Conservation (phyloP, 1,140 invertebrate species). For the Dendrolimus kikuchii region DNA sequence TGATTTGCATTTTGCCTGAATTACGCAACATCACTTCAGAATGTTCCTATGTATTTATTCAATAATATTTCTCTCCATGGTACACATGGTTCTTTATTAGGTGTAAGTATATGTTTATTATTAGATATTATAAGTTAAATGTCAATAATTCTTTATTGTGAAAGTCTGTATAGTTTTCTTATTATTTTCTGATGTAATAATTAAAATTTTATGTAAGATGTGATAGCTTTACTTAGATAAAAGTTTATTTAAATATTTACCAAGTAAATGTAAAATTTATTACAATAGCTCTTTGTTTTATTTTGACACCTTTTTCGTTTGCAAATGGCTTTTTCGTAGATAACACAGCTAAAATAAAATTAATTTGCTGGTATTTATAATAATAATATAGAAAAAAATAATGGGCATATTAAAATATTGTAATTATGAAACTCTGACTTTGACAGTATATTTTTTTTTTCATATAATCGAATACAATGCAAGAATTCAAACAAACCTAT, state of each 20-base stretch:
- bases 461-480: too few species aligned
- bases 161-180: conserved; percentile 61
- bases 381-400: too few species aligned
- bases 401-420: too few species aligned
- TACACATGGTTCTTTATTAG: conserved; percentile 28
- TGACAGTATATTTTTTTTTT: too few species aligned
- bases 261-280: conserved; percentile 50
- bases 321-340: conserved; percentile 33
- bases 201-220: conserved; percentile 57
- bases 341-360: conserved; percentile 27
- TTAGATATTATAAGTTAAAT: conserved; percentile 34
- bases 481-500: too few species aligned
- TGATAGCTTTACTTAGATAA: conserved; percentile 68
- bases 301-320: conserved; percentile 51
- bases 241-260: conserved; percentile 52
- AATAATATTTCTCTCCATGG: conserved; percentile 25
- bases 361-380: too few species aligned
- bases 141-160: conserved; percentile 38
- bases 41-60: conserved; percentile 55
- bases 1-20: conserved; percentile 36
- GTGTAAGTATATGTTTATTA: conserved; percentile 51
- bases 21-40: conserved; percentile 35
- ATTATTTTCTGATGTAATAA: conserved; percentile 55
- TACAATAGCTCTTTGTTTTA: conserved; percentile 58
- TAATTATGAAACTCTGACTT: too few species aligned